Evolutionary conservation across 2,888 invertebrate species (phyloP), one percentile per base, ranked within the genome.

Genomic region (Amphiduros pacificus): DNA sequence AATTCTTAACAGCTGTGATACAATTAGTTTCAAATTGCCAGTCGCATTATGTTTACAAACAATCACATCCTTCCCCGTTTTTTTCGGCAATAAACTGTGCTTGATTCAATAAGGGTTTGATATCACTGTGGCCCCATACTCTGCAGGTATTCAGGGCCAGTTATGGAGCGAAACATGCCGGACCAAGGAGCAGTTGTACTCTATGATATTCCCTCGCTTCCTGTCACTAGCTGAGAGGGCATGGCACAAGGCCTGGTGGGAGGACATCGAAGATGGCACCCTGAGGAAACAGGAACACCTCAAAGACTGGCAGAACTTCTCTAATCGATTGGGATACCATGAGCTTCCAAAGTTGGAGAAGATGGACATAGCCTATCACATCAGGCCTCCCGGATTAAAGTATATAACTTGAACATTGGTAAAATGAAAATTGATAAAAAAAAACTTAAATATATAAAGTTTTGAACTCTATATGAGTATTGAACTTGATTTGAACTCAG

Each of bases 311-410:
- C 63, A 62, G 28, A 59, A 61, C 22, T 80, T 80, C 71, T 74
- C 77, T n/a, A 71, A 71, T 63, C 63, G 66, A 6, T 60, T 80
- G 2, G 78, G 78, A 0, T 61, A 72, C 55, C 74, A 71, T 55
- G 80, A 80, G 61, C 66, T 80, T 41, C 50, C 40, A 17, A 67
- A 75, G 26, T 67, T 80, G 54, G 79, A 79, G 61, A 44, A 61
- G 6, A 54, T 71, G 53, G 68, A 71, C 5, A 69, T 79, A 41
- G 58, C 68, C 0, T 80, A 78, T 65, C 73, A 75, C 59, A 60
- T 80, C 1, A 76, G 78, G 4, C 75, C 73, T 17, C 80, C 80
- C 24, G 80, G 79, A 6, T 78, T 73, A 40, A 69, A 67, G 74
- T 78, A 17, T n/a, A n/a, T n/a, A n/a, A n/a, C n/a, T n/a, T n/a